Evolutionary conservation across 2,113 vertebrate genomes (phyloP).

Genomic region (Zosterops borbonicus): DNA sequence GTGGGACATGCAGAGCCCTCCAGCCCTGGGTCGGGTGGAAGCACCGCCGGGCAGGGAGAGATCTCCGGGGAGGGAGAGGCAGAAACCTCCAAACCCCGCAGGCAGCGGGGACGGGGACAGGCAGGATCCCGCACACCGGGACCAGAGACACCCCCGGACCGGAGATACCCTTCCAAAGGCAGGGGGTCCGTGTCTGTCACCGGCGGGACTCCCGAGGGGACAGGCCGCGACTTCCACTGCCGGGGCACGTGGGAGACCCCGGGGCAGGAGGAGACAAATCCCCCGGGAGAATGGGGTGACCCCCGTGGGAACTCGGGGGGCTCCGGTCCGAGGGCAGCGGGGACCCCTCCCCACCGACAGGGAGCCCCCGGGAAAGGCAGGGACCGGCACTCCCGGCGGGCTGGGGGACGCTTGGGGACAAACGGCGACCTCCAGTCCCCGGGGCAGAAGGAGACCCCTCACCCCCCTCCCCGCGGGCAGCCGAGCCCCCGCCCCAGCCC

Average conservation of each 20-base stretch:
- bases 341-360: not conserved
- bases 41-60: not conserved
- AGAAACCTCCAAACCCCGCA: not conserved
- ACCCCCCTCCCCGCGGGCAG: fast-evolving
- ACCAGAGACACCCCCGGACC: not conserved
- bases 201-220: not conserved
- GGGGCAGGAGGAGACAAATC: not conserved
- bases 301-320: fast-evolving
- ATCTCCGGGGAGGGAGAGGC: not conserved
- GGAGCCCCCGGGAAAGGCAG: not conserved
- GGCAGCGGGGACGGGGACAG: too few relatives aligned
- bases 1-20: not conserved
- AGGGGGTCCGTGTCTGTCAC: not conserved
- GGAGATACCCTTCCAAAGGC: not conserved
- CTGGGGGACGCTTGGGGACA: fast-evolving
- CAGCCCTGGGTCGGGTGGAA: not conserved
- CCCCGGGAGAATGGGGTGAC: not conserved
- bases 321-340: not conserved
- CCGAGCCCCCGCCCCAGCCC: not conserved
- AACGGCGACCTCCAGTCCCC: fast-evolving
- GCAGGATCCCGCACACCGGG: not conserved
- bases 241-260: not conserved
- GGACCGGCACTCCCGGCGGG: not conserved
- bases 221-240: not conserved
- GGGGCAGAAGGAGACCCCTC: too few relatives aligned